Evolutionary conservation across 2,888 invertebrate genomes (phyloP), one percentile per base, ranked within the genome.

Genomic region (Trachelus troglodyta): DNA sequence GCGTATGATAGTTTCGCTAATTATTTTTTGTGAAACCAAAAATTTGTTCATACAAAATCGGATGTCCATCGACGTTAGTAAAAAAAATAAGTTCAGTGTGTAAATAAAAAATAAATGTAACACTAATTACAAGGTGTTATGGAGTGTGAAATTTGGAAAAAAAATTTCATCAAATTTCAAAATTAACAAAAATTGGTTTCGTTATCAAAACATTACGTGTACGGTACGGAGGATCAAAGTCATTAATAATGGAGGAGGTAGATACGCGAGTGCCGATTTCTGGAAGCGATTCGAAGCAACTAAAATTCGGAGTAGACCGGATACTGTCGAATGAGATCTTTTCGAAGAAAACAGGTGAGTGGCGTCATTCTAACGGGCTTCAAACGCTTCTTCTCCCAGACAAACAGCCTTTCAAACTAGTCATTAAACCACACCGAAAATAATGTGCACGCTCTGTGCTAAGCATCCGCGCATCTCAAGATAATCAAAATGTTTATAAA

Each of bases 231-330:
- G 2, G 40, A 56, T 23, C 23, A 9, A 56, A 23, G 6, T 23
- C 40, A 23, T 56, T 75, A 12, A 75, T 34, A 37, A 87, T 85
- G 85, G 83, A 80, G 56, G 82, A 82, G 74, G 69, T 76, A 33
- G 79, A 79, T 74, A 84, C 82, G 11, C 77, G 79, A 31, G 79
- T 84, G 74, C 78, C 77, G 34, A 79, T 82, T 75, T 79, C 78
- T 30, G 76, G 80, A n/a, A 83, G 80, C 56, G 81, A 77, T 76
- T 84, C 87, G 37, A 87, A 83, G 75, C 80, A 85, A 71, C 82
- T 91, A 4, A 95, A 95, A 92, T 96, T 96, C 88, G 95, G 96
- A 86, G 94, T 96, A 81, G 95, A 96, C 86, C 93, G 95, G 87
- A 94, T 96, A 83, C 89, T 96, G 78, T 94, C 94, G 23, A 93